phyloP scores from a whole-genome alignment of 23 tunicate genomes.

The Ciona savignyi region DNA sequence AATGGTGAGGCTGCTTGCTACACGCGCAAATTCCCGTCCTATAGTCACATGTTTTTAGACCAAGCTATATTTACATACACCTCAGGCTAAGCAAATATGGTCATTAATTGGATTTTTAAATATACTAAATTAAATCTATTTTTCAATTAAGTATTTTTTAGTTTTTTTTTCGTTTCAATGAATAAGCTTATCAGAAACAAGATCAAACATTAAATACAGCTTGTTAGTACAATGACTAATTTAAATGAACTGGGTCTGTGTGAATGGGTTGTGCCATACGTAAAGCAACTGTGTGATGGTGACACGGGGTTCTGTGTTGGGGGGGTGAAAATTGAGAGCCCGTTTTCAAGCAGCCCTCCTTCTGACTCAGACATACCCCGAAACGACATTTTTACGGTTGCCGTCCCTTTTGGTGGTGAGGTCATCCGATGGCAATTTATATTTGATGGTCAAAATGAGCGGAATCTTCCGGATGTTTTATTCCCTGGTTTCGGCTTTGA shows the following conservation, averaged over 20 bases:
- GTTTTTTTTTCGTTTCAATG: no score
- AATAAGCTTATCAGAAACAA: no score
- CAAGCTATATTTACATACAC: no score
- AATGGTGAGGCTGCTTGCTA: no score
- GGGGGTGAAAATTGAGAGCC: slow-evolving; percentile 41
- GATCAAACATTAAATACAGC: no score
- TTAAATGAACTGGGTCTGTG: slow-evolving; percentile 29
- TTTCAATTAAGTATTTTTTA: no score
- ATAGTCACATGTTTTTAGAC: no score
- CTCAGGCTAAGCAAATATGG: no score
- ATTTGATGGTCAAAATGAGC: slow-evolving; percentile 56
- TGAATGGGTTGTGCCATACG: slow-evolving; percentile 48
- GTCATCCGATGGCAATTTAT: slow-evolving; percentile 62
- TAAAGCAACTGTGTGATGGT: slow-evolving; percentile 29
- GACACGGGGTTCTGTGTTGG: slow-evolving; percentile 56
- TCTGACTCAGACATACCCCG: background rate
- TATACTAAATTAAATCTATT: no score
- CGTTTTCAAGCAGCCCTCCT: background rate
- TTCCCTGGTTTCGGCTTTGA: slow-evolving; percentile 43
- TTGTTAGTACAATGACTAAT: no score
- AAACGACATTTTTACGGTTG: slow-evolving; percentile 47
- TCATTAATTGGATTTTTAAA: no score
- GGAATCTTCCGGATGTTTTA: slow-evolving; percentile 53
- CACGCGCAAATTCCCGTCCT: no score
- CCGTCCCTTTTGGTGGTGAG: slow-evolving; percentile 68